Conservation (phyloP, 1,140 invertebrate species). For the Drosophila tsacasi region DNA sequence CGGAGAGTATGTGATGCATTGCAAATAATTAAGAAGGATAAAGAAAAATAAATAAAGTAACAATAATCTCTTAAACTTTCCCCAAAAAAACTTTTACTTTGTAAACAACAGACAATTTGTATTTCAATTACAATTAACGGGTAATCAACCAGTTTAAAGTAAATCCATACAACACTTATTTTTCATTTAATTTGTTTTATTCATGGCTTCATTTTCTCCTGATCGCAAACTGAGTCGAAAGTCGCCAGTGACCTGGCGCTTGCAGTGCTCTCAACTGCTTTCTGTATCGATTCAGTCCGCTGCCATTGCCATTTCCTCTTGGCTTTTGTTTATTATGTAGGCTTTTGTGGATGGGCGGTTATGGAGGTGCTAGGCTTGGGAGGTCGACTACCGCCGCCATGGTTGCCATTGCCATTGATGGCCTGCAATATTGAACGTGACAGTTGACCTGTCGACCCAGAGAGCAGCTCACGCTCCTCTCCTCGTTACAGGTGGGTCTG, state of each 20-base stretch:
- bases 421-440: slow-evolving; percentile 83
- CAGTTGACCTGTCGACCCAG: slow-evolving; percentile 64
- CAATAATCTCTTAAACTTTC: not conserved
- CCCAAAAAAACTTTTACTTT: not conserved
- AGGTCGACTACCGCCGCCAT: slow-evolving; percentile 18
- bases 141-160: not conserved
- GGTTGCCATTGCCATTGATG: slow-evolving; percentile 67
- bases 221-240: slow-evolving; percentile 15
- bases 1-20: too few relatives aligned
- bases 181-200: slow-evolving; percentile 16
- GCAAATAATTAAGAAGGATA: not conserved
- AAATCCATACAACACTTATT: not conserved
- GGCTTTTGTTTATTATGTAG: slow-evolving; percentile 69
- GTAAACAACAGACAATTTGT: not conserved
- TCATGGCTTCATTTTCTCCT: slow-evolving; percentile 5
- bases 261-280: slow-evolving; percentile 18
- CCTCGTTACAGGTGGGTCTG: slow-evolving; percentile 55
- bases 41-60: not conserved
- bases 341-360: slow-evolving; percentile 26
- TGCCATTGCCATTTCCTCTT: slow-evolving; percentile 27
- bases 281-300: slow-evolving; percentile 25
- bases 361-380: slow-evolving; percentile 3
- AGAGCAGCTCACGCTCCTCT: slow-evolving; percentile 21
- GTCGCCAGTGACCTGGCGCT: not conserved
- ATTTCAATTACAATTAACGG: not conserved